phyloP scores from a whole-genome alignment of 2,888 invertebrate genomes.

The Merodon equestris region DNA sequence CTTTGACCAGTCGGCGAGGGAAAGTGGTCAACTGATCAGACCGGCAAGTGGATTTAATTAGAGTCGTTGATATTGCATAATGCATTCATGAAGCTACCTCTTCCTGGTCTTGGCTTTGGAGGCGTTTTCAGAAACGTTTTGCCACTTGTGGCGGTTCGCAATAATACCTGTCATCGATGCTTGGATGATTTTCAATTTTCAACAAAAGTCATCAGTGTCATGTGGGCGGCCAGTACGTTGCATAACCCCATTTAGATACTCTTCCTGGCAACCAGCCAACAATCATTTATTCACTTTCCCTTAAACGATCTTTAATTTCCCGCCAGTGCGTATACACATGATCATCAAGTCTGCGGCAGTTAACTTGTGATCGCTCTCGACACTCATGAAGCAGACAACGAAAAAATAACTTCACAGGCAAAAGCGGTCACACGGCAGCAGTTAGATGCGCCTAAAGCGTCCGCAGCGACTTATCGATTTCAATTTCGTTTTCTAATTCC shows the following conservation, averaged over 20 bases:
- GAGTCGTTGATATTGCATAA: too few species aligned
- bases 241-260: not conserved
- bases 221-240: not conserved
- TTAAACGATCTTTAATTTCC: conserved; percentile 22
- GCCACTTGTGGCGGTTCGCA: too few species aligned
- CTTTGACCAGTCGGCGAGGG: not conserved
- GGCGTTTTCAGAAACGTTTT: too few species aligned
- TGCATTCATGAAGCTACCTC: too few species aligned
- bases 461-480: conserved; percentile 50
- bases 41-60: too few species aligned
- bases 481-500: conserved; percentile 62
- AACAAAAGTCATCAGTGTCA: too few species aligned
- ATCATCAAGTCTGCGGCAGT: conserved; percentile 21
- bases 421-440: conserved; percentile 12
- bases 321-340: not conserved
- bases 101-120: too few species aligned
- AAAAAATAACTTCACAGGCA: conserved; percentile 40
- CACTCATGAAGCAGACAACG: conserved; percentile 50
- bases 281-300: conserved; percentile 23
- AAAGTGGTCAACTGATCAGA: not conserved
- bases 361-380: conserved; percentile 37
- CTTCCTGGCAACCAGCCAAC: not conserved
- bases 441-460: not conserved
- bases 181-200: too few species aligned
- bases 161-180: too few species aligned